Base-by-base conservation (phyloP, 1,140 invertebrate species). In the Drosophila ambigua region DNA sequence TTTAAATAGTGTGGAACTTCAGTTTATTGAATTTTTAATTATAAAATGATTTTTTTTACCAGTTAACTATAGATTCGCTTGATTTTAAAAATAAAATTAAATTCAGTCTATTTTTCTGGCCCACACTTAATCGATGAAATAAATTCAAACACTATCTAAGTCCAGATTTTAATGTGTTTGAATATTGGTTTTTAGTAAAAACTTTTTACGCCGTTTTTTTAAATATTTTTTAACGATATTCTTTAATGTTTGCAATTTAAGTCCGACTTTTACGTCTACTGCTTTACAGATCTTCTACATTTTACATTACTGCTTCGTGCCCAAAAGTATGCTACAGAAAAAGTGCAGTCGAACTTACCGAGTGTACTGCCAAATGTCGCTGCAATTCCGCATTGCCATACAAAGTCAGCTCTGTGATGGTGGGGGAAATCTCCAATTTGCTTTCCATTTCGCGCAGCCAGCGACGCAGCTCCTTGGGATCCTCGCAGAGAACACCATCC, bases 381-480 rank as follows among this genome's bases (percentile, higher is more conserved):
- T 92, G 78, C 60, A 92, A 61, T n/a, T 92, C 91, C 50, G 68
- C 69, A 63, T 62, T 84, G 2, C 72, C 77, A 51, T 82, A 90
- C 39, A 72, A 53, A 2, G 88, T 90, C 5, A 91, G 65, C 49
- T 88, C 79, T 7, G 84, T 84, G 45, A 92, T 81, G 1, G 91
- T 74, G 4, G 91, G 91, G 5, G 82, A 77, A 45, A 46, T 79
- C 55, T 87, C 79, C 54, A 92, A 46, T 72, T 91, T 90, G 13
- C 68, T 76, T 77, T 92, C 91, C 92, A 95, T 94, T 67, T 94
- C 93, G 28, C 93, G 92, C 45, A 94, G 71, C 93, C 93, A 94
- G 75, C 93, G 93, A 57, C 93, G 91, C 41, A 92, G 44, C 51
- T 92, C 87, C 61, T 82, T 81, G 15, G 90, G 90, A 83, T 92